Evolutionary conservation across 2,113 vertebrate genomes (phyloP).

Genomic region (Muntiacus reevesi): DNA sequence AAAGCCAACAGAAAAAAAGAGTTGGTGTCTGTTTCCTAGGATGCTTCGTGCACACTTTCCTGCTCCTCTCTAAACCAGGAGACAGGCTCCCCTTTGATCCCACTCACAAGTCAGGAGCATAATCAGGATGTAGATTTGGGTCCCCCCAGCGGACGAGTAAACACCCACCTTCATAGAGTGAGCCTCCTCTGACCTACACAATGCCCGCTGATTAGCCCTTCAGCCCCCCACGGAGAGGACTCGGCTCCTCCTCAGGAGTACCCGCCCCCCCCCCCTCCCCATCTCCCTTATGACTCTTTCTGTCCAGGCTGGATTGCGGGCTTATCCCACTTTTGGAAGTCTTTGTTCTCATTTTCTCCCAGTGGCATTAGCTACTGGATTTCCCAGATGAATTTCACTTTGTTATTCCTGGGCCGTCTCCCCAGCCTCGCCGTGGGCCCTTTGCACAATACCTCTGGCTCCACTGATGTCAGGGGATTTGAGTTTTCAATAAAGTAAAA

Average conservation of each 20-base stretch:
- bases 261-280: neutral
- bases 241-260: neutral
- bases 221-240: neutral
- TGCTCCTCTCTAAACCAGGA: constrained; percentile 23
- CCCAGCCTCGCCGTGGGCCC: neutral
- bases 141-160: neutral
- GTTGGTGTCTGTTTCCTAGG: neutral
- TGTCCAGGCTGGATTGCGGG: neutral
- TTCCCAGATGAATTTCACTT: constrained; percentile 43
- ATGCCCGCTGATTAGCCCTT: constrained; percentile 59
- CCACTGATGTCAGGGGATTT: neutral
- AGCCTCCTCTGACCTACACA: constrained; percentile 36
- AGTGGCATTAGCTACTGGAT: neutral
- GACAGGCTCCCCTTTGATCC: neutral
- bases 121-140: constrained; percentile 58
- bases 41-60: neutral
- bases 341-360: constrained; percentile 50
- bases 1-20: neutral
- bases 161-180: constrained; percentile 28
- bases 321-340: constrained; percentile 30
- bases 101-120: neutral
- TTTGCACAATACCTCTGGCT: neutral
- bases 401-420: neutral
- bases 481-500: neutral
- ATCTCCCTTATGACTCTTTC: neutral